These are phyloP conservation scores for Podabrus alpinus DNA, from an alignment of 2,888 invertebrate species.

Conservation along the genomic window DNA sequence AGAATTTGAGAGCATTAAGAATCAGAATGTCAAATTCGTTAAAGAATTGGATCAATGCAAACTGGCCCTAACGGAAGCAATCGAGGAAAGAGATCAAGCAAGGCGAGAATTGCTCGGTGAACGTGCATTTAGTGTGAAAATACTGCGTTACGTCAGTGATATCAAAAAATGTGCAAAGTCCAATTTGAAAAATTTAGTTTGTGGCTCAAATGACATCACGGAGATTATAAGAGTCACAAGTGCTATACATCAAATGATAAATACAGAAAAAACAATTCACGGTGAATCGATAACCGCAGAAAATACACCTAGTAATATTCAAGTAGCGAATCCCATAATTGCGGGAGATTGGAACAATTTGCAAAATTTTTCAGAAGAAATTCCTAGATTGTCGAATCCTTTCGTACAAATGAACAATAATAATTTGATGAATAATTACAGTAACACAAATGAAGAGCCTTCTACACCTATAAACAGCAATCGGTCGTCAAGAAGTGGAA, in stretches of 20 bases:
- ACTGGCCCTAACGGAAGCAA: neutral
- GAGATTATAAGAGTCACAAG: neutral
- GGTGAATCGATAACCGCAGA: neutral
- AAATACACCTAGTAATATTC: slow-evolving; percentile 24
- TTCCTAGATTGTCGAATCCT: neutral
- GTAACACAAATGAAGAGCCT: neutral
- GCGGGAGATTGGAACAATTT: slow-evolving; percentile 37
- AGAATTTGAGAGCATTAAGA: neutral
- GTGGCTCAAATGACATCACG: neutral
- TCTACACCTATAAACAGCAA: neutral
- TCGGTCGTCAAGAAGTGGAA: neutral
- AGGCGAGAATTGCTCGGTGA: neutral
- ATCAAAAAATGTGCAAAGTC: neutral
- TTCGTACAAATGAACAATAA: neutral
- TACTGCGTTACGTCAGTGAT: no score
- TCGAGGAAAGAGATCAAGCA: neutral
- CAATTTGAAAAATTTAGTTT: neutral
- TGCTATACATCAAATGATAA: neutral
- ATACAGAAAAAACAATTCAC: neutral
- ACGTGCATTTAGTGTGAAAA: neutral
- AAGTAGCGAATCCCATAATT: slow-evolving; percentile 38
- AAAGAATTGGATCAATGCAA: neutral
- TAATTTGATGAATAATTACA: neutral
- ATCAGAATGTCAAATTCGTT: neutral
- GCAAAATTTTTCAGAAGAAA: slow-evolving; percentile 9